Evolutionary conservation across 1,140 invertebrate genomes (phyloP).

Genomic region (Eumeta japonica): DNA sequence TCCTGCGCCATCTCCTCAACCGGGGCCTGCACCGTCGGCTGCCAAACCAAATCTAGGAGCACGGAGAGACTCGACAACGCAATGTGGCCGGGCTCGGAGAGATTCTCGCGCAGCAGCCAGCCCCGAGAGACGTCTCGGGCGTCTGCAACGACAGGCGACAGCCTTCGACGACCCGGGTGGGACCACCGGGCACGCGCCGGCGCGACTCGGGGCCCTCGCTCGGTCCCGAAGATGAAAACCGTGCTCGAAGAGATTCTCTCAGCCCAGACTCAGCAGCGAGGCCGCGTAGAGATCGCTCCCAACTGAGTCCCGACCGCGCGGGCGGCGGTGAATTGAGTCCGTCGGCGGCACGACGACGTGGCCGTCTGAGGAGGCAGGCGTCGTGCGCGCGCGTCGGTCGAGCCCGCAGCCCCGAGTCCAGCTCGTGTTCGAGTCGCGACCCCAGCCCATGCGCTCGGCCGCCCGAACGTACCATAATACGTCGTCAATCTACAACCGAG

Average conservation of each 20-base stretch:
- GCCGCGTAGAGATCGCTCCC: constrained; percentile 69
- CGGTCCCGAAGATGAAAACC: constrained; percentile 72
- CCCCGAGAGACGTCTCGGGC: constrained; percentile 69
- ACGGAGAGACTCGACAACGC: constrained; percentile 79
- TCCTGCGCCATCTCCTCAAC: constrained; percentile 50
- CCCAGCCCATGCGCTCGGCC: constrained; percentile 70
- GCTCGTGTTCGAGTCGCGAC: constrained; percentile 71
- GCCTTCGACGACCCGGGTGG: constrained; percentile 80
- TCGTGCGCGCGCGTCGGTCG: constrained; percentile 64
- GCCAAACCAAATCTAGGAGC: constrained; percentile 64
- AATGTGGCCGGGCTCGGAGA: constrained; percentile 67
- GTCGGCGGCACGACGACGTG: constrained; percentile 61
- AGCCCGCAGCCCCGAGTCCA: constrained; percentile 69
- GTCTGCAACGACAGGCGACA: constrained; percentile 80
- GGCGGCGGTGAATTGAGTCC: constrained; percentile 73
- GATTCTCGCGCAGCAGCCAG: constrained; percentile 70
- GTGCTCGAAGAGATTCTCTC: constrained; percentile 77
- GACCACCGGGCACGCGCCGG: constrained; percentile 71
- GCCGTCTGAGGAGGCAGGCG: constrained; percentile 74
- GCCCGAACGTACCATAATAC: constrained; percentile 67
- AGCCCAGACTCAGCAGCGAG: constrained; percentile 82
- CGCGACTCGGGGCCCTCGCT: constrained; percentile 72
- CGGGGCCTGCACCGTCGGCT: too few species aligned
- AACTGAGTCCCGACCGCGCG: constrained; percentile 74
- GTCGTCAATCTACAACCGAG: constrained; percentile 86